These are phyloP conservation scores for Chrysocyon brachyurus DNA, from an alignment of 2,797 vertebrate genomes.

Conservation along the genomic window DNA sequence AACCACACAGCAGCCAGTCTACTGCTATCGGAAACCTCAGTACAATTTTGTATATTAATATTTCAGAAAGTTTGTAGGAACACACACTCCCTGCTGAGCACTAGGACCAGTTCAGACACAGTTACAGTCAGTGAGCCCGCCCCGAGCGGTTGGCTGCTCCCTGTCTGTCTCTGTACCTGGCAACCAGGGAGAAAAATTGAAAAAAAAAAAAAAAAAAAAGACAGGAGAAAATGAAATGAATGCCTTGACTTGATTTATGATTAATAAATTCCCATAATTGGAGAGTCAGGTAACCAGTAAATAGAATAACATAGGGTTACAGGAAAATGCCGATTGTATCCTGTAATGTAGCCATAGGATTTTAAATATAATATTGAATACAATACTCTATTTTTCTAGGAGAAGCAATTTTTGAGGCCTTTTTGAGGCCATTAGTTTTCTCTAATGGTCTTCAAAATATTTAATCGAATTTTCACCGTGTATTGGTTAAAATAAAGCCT, in stretches of 20 bases:
- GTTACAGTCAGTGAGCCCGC: slow-evolving; percentile 84
- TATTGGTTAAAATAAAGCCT: slow-evolving; percentile 41
- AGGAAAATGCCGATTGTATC: slow-evolving; percentile 78
- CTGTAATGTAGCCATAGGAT: background rate
- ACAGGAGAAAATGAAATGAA: slow-evolving; percentile 86
- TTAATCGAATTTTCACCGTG: slow-evolving; percentile 33
- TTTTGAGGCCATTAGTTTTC: background rate
- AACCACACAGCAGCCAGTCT: slow-evolving; percentile 91
- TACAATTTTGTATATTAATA: slow-evolving; percentile 95
- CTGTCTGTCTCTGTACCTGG: slow-evolving; percentile 84
- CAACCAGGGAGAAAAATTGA: slow-evolving; percentile 52
- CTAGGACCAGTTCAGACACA: slow-evolving; percentile 81
- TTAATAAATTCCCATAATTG: slow-evolving; percentile 89
- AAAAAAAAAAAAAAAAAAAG: background rate
- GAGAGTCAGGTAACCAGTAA: slow-evolving; percentile 70
- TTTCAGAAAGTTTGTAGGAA: slow-evolving; percentile 92
- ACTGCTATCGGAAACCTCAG: slow-evolving; percentile 92
- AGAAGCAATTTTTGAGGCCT: slow-evolving; percentile 29
- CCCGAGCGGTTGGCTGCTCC: slow-evolving; percentile 74
- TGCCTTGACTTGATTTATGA: slow-evolving; percentile 83
- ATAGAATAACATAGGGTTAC: slow-evolving; percentile 80
- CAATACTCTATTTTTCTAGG: background rate
- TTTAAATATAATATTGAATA: background rate
- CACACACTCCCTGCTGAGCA: slow-evolving; percentile 91
- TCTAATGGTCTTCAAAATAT: background rate